Percentiles rank a stretch among this genome's conserved stretches.
Evolutionary conservation across 2,113 vertebrate genomes (phyloP).

Genomic region (Azemiops feae): DNA sequence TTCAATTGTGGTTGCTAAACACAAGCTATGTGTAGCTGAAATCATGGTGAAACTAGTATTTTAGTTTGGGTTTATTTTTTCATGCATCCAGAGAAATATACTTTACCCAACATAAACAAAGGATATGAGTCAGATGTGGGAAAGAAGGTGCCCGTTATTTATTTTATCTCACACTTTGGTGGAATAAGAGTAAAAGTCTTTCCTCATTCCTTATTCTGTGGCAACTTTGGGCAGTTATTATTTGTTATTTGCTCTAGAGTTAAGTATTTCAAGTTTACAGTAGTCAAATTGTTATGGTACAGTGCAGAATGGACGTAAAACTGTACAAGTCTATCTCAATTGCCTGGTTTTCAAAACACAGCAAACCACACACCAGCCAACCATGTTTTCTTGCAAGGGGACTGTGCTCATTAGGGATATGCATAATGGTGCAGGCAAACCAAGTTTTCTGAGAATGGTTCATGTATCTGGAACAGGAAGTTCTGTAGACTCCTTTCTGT

Average conservation of each 20-base stretch:
- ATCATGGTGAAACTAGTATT: background rate
- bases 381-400: background rate
- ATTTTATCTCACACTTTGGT: background rate
- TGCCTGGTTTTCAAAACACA: background rate
- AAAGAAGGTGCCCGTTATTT: background rate
- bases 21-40: background rate
- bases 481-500: background rate
- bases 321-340: background rate
- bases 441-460: background rate
- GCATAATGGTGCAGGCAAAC: background rate
- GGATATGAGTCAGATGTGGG: background rate
- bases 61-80: background rate
- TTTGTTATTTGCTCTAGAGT: background rate
- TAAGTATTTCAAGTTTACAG: background rate
- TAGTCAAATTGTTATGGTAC: background rate
- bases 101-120: background rate
- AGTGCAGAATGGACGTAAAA: background rate
- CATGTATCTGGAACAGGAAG: background rate
- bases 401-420: background rate
- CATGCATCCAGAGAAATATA: background rate
- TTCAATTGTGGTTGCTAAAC: background rate
- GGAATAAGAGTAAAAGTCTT: background rate
- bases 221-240: background rate
- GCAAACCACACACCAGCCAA: background rate
- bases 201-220: background rate